phyloP scores from a whole-genome alignment of 2,113 vertebrate genomes.

The Aptenodytes patagonicus region DNA sequence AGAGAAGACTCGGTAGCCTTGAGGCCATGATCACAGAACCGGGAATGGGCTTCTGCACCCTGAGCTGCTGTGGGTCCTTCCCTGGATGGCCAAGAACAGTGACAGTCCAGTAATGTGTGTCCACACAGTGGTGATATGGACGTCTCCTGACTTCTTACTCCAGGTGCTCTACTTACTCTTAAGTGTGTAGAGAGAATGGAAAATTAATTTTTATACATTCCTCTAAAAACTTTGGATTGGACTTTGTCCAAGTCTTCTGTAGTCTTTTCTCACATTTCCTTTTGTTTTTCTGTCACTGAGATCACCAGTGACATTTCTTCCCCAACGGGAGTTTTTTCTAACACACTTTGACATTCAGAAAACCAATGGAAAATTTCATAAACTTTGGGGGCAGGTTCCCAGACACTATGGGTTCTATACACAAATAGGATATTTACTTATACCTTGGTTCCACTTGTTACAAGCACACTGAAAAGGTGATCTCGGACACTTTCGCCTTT shows the following conservation, averaged over 20 bases:
- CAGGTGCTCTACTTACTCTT: neutral
- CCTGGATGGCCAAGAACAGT: neutral
- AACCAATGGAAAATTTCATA: constrained; percentile 1
- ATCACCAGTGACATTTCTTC: neutral
- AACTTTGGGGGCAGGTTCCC: neutral
- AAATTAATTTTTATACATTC: neutral
- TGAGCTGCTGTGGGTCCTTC: neutral
- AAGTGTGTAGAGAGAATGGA: neutral
- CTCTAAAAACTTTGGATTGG: neutral
- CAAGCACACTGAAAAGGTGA: neutral
- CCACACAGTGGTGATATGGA: neutral
- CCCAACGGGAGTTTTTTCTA: neutral
- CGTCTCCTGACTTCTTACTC: neutral
- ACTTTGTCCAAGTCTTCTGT: neutral
- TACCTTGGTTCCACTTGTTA: neutral
- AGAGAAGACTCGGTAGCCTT: neutral
- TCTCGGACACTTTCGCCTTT: neutral
- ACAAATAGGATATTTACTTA: neutral
- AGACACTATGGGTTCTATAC: neutral
- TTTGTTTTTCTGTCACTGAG: neutral
- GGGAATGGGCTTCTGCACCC: neutral
- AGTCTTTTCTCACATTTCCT: neutral
- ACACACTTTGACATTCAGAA: neutral
- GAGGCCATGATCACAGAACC: rapidly evolving
- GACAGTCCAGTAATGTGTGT: neutral